Percentiles rank a stretch among this genome's conserved stretches.
Conservation (phyloP, 2,888 invertebrate genomes). For the Amphiduros pacificus region DNA sequence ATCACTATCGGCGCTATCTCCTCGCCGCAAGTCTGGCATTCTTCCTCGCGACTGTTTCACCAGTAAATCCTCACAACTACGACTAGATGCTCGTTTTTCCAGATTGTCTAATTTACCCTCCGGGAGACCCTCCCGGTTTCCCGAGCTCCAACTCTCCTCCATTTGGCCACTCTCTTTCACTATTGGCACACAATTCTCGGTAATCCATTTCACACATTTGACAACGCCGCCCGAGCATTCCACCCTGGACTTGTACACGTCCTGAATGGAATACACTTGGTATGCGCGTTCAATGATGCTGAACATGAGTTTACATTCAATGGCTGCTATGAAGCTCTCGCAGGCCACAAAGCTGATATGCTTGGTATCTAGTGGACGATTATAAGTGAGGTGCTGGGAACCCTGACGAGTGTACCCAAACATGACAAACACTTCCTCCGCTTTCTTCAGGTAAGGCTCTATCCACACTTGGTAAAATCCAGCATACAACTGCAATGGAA, state of each 20-base stretch:
- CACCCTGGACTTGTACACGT: slow-evolving; percentile 13
- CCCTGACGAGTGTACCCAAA: slow-evolving; percentile 15
- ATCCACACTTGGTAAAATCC: slow-evolving; percentile 14
- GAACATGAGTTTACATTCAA: slow-evolving; percentile 11
- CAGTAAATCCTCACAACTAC: background rate
- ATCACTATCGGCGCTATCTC: background rate
- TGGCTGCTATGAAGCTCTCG: slow-evolving; percentile 11
- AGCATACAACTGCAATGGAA: slow-evolving; percentile 12
- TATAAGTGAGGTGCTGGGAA: background rate
- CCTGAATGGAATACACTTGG: background rate
- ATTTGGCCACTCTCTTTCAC: background rate
- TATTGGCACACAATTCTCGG: slow-evolving; percentile 14
- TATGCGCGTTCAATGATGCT: slow-evolving; percentile 10
- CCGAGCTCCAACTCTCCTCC: background rate
- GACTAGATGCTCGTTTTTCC: background rate
- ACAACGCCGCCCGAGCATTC: slow-evolving; percentile 7
- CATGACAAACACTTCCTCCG: slow-evolving; percentile 13
- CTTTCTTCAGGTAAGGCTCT: slow-evolving; percentile 5
- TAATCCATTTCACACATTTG: slow-evolving; percentile 11
- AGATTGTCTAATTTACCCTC: too few species aligned
- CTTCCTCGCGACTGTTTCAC: background rate
- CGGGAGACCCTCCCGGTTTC: too few species aligned
- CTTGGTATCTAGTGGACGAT: background rate
- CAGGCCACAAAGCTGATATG: slow-evolving; percentile 10
- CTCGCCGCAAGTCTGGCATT: background rate